Percentiles rank a stretch among this genome's conserved stretches.
These are phyloP conservation scores for Chaenodraco wilsoni DNA, from an alignment of 2,797 vertebrate genomes.

Conservation along the genomic window DNA sequence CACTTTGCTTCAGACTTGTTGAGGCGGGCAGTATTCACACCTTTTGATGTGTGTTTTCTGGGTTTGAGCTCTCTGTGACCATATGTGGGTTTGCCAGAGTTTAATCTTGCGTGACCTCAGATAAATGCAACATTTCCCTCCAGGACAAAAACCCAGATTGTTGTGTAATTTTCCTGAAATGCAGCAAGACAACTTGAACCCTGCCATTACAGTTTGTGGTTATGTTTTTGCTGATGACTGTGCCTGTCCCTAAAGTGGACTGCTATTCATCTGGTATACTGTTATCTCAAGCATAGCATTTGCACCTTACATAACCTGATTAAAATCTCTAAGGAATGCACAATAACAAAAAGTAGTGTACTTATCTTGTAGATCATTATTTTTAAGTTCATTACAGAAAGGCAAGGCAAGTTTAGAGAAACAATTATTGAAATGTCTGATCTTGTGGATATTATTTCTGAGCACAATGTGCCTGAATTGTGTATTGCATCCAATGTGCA, in stretches of 20 bases:
- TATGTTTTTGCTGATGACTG: slow-evolving; percentile 49
- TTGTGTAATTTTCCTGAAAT: slow-evolving; percentile 57
- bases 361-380: neutral
- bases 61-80: slow-evolving; percentile 25
- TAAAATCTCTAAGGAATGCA: slow-evolving; percentile 13
- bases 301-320: slow-evolving; percentile 1
- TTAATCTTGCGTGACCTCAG: slow-evolving; percentile 41
- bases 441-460: neutral
- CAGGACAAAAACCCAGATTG: slow-evolving; percentile 31
- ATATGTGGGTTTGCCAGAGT: slow-evolving; percentile 30
- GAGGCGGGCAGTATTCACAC: slow-evolving; percentile 60
- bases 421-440: neutral
- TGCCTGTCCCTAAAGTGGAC: slow-evolving; percentile 20
- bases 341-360: neutral
- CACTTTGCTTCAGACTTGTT: slow-evolving; percentile 70
- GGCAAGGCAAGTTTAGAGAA: too few relatives aligned
- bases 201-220: slow-evolving; percentile 34
- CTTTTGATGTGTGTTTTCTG: slow-evolving; percentile 57
- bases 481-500: slow-evolving; percentile 8
- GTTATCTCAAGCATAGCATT: neutral
- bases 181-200: slow-evolving; percentile 40
- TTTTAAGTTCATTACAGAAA: neutral
- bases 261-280: neutral
- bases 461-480: neutral
- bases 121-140: slow-evolving; percentile 48